These are phyloP conservation scores for Mandrillus leucophaeus DNA, from an alignment of 2,113 vertebrate genomes.

Conservation along the genomic window DNA sequence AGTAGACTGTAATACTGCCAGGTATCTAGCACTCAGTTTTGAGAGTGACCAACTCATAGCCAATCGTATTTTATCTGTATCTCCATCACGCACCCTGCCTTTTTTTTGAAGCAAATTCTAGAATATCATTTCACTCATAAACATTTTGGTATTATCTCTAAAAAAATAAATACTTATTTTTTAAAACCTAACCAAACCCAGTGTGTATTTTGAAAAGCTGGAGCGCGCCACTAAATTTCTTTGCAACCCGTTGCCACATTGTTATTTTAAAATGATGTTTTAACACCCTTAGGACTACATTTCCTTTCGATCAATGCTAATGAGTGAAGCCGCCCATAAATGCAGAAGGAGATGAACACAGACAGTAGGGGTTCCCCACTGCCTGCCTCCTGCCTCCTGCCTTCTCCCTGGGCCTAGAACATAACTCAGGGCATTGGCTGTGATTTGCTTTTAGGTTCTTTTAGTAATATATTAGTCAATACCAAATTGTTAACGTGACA, in stretches of 20 bases:
- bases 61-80: neutral
- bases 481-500: neutral
- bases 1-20: neutral
- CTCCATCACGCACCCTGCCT: neutral
- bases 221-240: neutral
- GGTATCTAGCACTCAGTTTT: neutral
- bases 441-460: neutral
- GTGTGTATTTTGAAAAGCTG: neutral
- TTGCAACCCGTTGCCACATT: neutral
- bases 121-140: neutral
- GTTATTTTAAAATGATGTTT: neutral
- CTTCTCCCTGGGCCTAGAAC: neutral
- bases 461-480: neutral
- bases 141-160: neutral
- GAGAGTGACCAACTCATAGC: neutral
- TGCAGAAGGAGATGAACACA: neutral
- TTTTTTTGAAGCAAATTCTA: neutral
- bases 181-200: neutral
- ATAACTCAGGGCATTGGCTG: neutral
- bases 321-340: slow-evolving; percentile 30
- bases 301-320: slow-evolving; percentile 43
- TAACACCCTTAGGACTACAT: neutral
- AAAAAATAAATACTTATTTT: neutral
- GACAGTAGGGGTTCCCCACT: neutral
- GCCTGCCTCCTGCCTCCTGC: neutral